Conservation (phyloP, 2,888 invertebrate genomes). For the Nephrotoma guestfalica region DNA sequence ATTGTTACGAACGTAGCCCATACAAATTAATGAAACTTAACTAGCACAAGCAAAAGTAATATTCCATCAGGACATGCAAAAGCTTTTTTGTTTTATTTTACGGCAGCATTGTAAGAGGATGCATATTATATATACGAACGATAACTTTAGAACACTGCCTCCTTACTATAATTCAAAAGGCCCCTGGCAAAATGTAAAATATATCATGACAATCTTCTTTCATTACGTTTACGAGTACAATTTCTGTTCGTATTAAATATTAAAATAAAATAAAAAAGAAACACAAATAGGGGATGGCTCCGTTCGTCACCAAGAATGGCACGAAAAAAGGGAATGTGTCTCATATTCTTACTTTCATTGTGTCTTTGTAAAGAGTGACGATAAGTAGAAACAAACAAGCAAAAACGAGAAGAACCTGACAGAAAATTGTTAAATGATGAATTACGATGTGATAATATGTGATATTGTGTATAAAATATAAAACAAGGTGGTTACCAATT, state of each 20-base stretch:
- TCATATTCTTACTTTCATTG: not conserved
- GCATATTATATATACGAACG: not conserved
- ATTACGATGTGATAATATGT: not conserved
- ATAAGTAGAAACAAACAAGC: not conserved
- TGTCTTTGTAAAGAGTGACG: not conserved
- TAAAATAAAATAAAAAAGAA: not conserved
- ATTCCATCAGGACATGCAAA: not conserved
- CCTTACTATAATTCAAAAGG: not conserved
- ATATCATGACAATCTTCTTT: not conserved
- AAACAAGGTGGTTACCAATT: not conserved
- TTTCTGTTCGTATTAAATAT: not conserved
- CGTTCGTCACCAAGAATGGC: not conserved
- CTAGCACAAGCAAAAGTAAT: not conserved
- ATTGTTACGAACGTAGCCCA: not conserved
- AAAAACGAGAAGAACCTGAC: not conserved
- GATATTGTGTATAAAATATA: not conserved
- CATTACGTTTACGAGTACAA: not conserved
- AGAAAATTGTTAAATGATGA: not conserved
- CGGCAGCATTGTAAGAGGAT: no score
- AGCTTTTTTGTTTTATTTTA: not conserved
- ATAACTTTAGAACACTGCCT: not conserved
- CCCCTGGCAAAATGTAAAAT: not conserved
- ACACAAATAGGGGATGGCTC: not conserved
- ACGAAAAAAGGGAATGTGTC: not conserved
- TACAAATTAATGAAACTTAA: not conserved